These are phyloP conservation scores for Hoplodrina ambigua DNA, from an alignment of 2,888 invertebrate species.

Conservation along the genomic window DNA sequence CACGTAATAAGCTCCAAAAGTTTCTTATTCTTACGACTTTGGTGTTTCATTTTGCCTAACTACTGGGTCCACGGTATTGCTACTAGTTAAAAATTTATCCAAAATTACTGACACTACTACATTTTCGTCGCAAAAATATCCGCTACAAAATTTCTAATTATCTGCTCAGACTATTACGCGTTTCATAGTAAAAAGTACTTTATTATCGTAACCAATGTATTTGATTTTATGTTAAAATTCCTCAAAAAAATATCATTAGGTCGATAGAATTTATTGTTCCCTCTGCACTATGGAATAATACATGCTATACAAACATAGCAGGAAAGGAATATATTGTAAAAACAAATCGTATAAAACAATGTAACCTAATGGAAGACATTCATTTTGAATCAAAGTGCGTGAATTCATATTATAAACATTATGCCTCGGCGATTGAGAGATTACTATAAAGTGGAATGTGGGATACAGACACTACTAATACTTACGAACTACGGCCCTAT, in stretches of 20 bases:
- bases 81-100: constrained; percentile 82
- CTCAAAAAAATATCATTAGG: constrained; percentile 83
- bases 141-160: constrained; percentile 82
- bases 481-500: constrained; percentile 57
- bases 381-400: constrained; percentile 78
- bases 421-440: constrained; percentile 63
- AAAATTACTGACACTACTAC: constrained; percentile 88
- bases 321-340: constrained; percentile 56
- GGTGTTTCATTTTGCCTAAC: constrained; percentile 86
- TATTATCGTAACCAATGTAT: constrained; percentile 67
- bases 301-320: constrained; percentile 57
- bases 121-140: constrained; percentile 84
- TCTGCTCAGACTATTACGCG: constrained; percentile 78
- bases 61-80: constrained; percentile 85
- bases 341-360: constrained; percentile 71
- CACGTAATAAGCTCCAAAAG: constrained; percentile 83
- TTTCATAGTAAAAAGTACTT: constrained; percentile 72
- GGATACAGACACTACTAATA: constrained; percentile 60
- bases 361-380: constrained; percentile 89
- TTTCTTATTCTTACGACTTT: constrained; percentile 82
- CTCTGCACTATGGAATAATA: constrained; percentile 73
- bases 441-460: constrained; percentile 78
- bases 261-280: constrained; percentile 83
- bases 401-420: constrained; percentile 49
- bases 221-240: constrained; percentile 70